Evolutionary conservation across 92 coral and sea anemone genomes (phyloP).

Genomic region (Blastomussa wellsi): DNA sequence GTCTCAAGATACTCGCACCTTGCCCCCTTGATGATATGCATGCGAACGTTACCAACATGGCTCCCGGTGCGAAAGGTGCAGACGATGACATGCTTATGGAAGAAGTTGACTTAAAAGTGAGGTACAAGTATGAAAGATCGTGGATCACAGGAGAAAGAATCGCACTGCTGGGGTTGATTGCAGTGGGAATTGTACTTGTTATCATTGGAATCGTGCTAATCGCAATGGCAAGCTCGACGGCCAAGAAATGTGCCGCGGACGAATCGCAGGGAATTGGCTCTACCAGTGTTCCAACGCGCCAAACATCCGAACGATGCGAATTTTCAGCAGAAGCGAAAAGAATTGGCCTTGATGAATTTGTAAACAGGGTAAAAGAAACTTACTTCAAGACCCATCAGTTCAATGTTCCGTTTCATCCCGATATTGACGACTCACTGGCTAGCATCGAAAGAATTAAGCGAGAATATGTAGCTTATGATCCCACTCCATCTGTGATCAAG

Average conservation of each 20-base stretch:
- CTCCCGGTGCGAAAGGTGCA: neutral
- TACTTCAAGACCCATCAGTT: slow-evolving; percentile 70
- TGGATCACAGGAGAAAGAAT: slow-evolving; percentile 44
- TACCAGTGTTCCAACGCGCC: neutral
- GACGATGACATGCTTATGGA: slow-evolving; percentile 28
- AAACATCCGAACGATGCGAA: slow-evolving; percentile 39
- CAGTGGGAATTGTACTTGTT: slow-evolving; percentile 51
- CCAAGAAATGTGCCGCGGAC: neutral
- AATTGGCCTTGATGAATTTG: slow-evolving; percentile 67
- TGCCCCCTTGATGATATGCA: neutral
- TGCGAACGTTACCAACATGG: neutral
- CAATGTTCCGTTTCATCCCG: slow-evolving; percentile 61
- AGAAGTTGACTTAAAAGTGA: slow-evolving; percentile 23
- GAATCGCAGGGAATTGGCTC: neutral
- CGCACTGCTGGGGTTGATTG: slow-evolving; percentile 44
- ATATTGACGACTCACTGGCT: slow-evolving; percentile 14
- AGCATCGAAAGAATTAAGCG: slow-evolving; percentile 33
- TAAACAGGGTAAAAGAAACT: slow-evolving; percentile 56
- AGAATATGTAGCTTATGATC: slow-evolving; percentile 69
- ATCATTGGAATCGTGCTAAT: slow-evolving; percentile 71
- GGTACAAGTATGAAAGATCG: slow-evolving; percentile 24
- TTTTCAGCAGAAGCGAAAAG: slow-evolving; percentile 70
- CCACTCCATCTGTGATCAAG: slow-evolving; percentile 70
- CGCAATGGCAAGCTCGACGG: slow-evolving; percentile 49
- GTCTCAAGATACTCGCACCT: too few species aligned